These are phyloP conservation scores for Syngnathus rostellatus DNA, from an alignment of 2,797 vertebrate genomes.

Conservation along the genomic window DNA sequence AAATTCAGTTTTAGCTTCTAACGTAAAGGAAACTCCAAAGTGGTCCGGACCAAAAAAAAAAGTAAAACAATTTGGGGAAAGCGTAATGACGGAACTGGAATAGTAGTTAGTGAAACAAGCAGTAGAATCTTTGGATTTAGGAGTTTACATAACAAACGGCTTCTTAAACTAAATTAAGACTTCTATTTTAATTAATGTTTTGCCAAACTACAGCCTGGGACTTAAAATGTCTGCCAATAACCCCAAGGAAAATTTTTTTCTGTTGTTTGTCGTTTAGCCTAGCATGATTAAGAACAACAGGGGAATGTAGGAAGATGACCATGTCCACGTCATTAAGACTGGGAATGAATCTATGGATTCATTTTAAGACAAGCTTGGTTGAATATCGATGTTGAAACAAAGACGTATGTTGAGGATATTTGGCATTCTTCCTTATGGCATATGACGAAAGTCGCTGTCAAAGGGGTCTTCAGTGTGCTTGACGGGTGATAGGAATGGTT, in stretches of 20 bases:
- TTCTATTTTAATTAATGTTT: neutral
- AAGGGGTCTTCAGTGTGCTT: conserved; percentile 26
- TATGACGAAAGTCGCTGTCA: conserved; percentile 39
- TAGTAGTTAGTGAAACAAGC: neutral
- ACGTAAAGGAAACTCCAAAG: neutral
- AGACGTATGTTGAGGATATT: conserved; percentile 58
- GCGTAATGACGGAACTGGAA: neutral
- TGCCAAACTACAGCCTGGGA: neutral
- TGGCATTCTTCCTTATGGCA: conserved; percentile 68
- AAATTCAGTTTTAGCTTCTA: neutral
- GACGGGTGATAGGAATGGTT: conserved; percentile 10
- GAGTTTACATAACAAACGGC: neutral
- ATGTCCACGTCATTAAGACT: conserved; percentile 38
- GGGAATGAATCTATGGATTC: conserved; percentile 10
- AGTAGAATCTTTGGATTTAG: neutral
- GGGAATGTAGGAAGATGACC: conserved; percentile 43
- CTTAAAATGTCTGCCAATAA: neutral
- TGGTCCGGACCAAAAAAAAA: neutral
- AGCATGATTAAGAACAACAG: conserved; percentile 18
- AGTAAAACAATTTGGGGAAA: neutral
- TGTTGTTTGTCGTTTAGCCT: neutral
- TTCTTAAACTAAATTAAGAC: neutral
- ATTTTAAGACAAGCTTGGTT: conserved; percentile 15
- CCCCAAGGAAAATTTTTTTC: neutral
- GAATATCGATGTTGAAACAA: conserved; percentile 24